phyloP scores from a whole-genome alignment of 2,113 vertebrate genomes.

The Glaucomys volans region DNA sequence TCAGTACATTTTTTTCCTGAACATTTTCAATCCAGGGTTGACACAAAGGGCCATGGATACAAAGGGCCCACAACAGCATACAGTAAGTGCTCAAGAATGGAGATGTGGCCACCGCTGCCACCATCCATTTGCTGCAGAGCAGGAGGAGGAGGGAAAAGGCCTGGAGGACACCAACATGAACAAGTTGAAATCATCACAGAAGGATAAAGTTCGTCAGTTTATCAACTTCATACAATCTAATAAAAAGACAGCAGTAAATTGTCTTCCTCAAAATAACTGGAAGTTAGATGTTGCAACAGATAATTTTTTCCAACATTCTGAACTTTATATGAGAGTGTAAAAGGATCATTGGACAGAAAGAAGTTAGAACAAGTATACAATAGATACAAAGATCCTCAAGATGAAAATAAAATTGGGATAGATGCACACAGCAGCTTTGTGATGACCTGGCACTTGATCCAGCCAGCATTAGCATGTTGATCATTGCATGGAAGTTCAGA shows the following conservation, averaged over 20 bases:
- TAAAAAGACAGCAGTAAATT: constrained; percentile 98
- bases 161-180: no score
- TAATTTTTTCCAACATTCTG: constrained; percentile 99
- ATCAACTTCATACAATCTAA: constrained; percentile 99
- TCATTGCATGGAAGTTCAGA: constrained; percentile 93
- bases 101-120: no score
- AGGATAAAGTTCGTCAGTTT: constrained; percentile 99
- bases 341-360: constrained; percentile 96
- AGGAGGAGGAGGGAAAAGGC: no score
- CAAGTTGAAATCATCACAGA: constrained; percentile 99
- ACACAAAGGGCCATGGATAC: background rate
- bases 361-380: constrained; percentile 97
- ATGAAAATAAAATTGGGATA: constrained; percentile 94
- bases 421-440: constrained; percentile 93
- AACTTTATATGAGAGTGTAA: constrained; percentile 97
- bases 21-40: background rate
- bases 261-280: constrained; percentile 99
- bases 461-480: constrained; percentile 92
- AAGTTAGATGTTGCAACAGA: constrained; percentile 99
- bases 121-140: no score
- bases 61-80: background rate
- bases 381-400: constrained; percentile 96
- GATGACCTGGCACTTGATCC: constrained; percentile 92
- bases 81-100: background rate
- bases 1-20: background rate